Percentiles rank a stretch among this genome's conserved stretches.
Conservation (phyloP, 1,140 invertebrate species). For the Atta texana region DNA sequence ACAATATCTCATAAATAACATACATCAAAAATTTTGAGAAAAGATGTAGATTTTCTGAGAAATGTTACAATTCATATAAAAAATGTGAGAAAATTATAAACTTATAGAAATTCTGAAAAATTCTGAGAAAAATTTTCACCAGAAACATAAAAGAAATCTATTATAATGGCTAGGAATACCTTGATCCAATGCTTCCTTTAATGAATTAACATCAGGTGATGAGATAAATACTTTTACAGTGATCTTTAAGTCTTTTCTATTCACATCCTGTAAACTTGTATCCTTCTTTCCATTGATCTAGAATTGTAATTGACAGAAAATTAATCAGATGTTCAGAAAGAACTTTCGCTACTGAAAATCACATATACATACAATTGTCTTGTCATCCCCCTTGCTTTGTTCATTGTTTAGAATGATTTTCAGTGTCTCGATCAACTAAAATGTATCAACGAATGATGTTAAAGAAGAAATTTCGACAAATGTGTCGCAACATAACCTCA, state of each 20-base stretch:
- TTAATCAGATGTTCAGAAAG: constrained; percentile 11
- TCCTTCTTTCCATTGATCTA: constrained; percentile 77
- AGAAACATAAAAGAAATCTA: not conserved
- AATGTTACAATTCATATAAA: too few species aligned
- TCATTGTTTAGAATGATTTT: constrained; percentile 88
- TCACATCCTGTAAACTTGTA: constrained; percentile 78
- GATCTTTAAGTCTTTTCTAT: constrained; percentile 87
- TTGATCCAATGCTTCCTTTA: constrained; percentile 86
- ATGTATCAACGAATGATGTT: constrained; percentile 70
- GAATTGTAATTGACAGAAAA: constrained; percentile 48
- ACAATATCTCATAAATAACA: too few species aligned
- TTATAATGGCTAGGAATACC: constrained; percentile 74
- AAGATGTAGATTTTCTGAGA: too few species aligned
- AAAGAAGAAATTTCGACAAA: not conserved
- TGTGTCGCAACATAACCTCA: constrained; percentile 67
- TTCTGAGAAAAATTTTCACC: too few species aligned
- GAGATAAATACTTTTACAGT: constrained; percentile 88
- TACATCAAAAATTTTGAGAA: too few species aligned
- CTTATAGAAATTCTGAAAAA: too few species aligned
- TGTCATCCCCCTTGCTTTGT: constrained; percentile 77
- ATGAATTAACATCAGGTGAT: constrained; percentile 80
- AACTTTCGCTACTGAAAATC: constrained; percentile 28
- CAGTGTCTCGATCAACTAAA: constrained; percentile 91
- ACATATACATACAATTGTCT: constrained; percentile 76
- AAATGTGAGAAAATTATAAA: too few species aligned